Base-by-base conservation (phyloP, 2,888 invertebrate species). In the Anoplius nigerrimus region DNA sequence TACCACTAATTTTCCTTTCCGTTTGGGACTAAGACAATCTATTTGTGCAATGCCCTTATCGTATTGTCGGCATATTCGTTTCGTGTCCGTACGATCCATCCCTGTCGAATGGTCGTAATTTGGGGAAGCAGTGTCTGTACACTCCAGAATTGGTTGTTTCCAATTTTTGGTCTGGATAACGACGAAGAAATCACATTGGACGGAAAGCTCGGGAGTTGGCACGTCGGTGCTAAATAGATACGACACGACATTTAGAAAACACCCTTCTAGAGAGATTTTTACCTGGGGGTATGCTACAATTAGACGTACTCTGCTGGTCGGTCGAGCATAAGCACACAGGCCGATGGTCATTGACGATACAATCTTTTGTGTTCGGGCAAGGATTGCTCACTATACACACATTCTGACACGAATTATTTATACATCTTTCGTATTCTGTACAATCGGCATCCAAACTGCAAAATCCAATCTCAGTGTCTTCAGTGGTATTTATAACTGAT, bases 361-460 rank as follows among this genome's bases (percentile, higher is more conserved):
- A 95, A 67, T 92, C 91, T 0, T 95, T 93, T 82, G 94, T 94
- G 76, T 93, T 92, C 42, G 94, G 94, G 82, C 95, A 94, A 2
- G 93, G 90, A 75, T 87, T 85, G 76, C 89, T 90, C 78, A 87
- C 82, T 63, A 88, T 85, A 81, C 92, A 93, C 62, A 91, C 92
- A 85, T 90, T 89, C 66, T 87, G 81, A 84, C 92, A 93, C 42
- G 83, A 82, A 71, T 89, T 86, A 63, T 88, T 83, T 54, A 91
- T 85, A 82, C 92, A 93, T 42, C 89, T 87, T 71, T 90, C 89
- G 69, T 88, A 85, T 68, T 86, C 81, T 43, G 84, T 79, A 81
- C 91, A 91, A 75, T 91, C 88, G 62, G 71, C 74, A 68, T 88
- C 83, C 18, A 71, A 74, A n/a, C 53, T 67, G 77, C 89, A 89